Percentiles rank a stretch among this genome's conserved stretches.
These are phyloP conservation scores for Siphlonurus alternatus DNA, from an alignment of 2,888 invertebrate genomes.

Conservation along the genomic window DNA sequence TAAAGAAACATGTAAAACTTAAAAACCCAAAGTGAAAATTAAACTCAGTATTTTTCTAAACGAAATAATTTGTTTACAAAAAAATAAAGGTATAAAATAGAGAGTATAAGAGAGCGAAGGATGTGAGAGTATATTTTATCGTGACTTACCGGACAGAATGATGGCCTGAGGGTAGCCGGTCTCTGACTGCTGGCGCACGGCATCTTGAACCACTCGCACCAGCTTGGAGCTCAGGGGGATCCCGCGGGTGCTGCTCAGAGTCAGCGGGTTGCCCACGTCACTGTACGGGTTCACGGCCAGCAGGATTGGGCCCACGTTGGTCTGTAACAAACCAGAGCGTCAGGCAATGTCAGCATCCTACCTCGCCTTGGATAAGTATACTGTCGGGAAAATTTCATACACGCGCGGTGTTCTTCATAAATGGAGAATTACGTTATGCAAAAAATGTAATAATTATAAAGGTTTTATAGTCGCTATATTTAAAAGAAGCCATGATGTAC, in stretches of 20 bases:
- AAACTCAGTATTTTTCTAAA: too few species aligned
- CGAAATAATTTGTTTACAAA: not conserved
- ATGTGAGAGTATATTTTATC: not conserved
- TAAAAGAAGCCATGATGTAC: too few species aligned
- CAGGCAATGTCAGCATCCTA: too few species aligned
- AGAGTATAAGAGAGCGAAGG: not conserved
- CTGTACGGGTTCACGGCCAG: slow-evolving; percentile 80
- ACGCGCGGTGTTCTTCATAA: too few species aligned
- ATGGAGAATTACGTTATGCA: too few species aligned
- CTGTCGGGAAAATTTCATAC: too few species aligned
- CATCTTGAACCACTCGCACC: slow-evolving; percentile 76
- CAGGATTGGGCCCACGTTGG: slow-evolving; percentile 81
- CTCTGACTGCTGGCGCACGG: slow-evolving; percentile 84
- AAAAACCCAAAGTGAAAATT: too few species aligned
- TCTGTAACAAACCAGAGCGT: slow-evolving; percentile 39
- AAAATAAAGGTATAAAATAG: not conserved
- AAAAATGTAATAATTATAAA: too few species aligned
- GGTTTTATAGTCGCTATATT: too few species aligned
- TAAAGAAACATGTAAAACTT: not conserved
- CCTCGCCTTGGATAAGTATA: too few species aligned
- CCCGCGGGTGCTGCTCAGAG: slow-evolving; percentile 60
- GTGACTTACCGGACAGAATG: slow-evolving; percentile 57
- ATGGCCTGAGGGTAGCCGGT: slow-evolving; percentile 92
- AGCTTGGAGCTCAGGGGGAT: slow-evolving; percentile 63
- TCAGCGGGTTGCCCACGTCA: slow-evolving; percentile 74